Base-by-base conservation (phyloP, 1,140 invertebrate species). In the Zaprionus gabonicus region DNA sequence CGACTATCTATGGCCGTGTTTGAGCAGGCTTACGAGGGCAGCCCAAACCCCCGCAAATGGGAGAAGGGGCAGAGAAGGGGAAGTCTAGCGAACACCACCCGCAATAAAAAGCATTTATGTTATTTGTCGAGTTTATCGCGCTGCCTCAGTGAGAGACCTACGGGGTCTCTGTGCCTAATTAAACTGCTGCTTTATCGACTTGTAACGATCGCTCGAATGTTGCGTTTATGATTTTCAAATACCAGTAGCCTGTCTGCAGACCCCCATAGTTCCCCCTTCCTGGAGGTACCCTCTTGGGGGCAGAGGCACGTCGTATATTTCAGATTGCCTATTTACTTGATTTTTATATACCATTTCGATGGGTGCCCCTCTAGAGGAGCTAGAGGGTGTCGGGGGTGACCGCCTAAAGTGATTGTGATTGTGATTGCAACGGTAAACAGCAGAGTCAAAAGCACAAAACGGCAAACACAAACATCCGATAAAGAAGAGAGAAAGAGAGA, bases 61-160 rank as follows among this genome's bases (percentile, higher is more conserved):
- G 13, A 1, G 27, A 17, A n/a, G 4, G 25, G n/a, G 59, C n/a
- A 0, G 36, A 1, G 17, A 41, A 15, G 28, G 25, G 34, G 38
- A 57, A 57, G 28, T 23, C 20, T 9, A 46, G n/a, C 41, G 41
- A 77, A 53, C 64, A 74, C 83, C 85, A 88, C 85, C 85, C 85
- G 82, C 85, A 86, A 90, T 90, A 90, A 90, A 88, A 85, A 74
- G 85, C 81, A 85, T 90, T 90, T 90, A 90, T 85, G 86, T 86
- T 90, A 90, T 90, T 90, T 90, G 85, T 90, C 79, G 85, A 90
- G 82, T 90, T 90, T 90, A 90, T 90, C 85, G 81, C 71, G 36
- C 36, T 28, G 25, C 9, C 20, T 41, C 38, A 41, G 13, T 9
- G 46, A 51, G 44, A 51, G 46, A 51, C 20, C 20, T 25, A 51